phyloP scores from a whole-genome alignment of 1,140 invertebrate species.

The Tribolium madens region DNA sequence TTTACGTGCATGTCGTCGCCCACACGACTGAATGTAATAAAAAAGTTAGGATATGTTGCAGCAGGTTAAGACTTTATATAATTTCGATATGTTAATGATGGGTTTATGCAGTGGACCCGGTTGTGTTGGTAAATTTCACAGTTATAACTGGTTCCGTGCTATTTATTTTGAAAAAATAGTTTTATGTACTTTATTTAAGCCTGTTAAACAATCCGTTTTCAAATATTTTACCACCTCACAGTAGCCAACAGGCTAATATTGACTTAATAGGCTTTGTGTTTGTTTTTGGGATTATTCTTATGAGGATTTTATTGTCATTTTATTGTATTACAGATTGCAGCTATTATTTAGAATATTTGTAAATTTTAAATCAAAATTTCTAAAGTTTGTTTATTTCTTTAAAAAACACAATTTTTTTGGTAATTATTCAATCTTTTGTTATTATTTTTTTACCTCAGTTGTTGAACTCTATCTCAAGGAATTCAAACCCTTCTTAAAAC shows the following conservation, averaged over 20 bases:
- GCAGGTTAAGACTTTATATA: constrained; percentile 20
- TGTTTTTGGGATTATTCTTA: background rate
- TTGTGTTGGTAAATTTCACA: constrained; percentile 25
- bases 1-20: background rate
- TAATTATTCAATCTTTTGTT: too few relatives aligned
- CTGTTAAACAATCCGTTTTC: constrained; percentile 29
- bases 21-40: constrained; percentile 13
- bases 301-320: too few relatives aligned
- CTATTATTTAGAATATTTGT: too few relatives aligned
- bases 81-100: constrained; percentile 35
- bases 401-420: too few relatives aligned
- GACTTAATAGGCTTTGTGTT: background rate
- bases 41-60: background rate
- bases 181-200: constrained; percentile 31
- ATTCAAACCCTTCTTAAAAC: too few relatives aligned
- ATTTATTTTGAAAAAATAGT: background rate
- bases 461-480: too few relatives aligned
- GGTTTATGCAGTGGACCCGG: constrained; percentile 13
- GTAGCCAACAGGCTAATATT: constrained; percentile 4
- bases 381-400: too few relatives aligned
- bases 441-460: too few relatives aligned
- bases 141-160: background rate
- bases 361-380: too few relatives aligned
- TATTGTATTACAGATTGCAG: too few relatives aligned
- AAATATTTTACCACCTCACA: constrained; percentile 16